A percentile compares a stretch with the other conserved stretches of the same genome.
Conservation (phyloP, 1,140 invertebrate genomes). For the Musca domestica region DNA sequence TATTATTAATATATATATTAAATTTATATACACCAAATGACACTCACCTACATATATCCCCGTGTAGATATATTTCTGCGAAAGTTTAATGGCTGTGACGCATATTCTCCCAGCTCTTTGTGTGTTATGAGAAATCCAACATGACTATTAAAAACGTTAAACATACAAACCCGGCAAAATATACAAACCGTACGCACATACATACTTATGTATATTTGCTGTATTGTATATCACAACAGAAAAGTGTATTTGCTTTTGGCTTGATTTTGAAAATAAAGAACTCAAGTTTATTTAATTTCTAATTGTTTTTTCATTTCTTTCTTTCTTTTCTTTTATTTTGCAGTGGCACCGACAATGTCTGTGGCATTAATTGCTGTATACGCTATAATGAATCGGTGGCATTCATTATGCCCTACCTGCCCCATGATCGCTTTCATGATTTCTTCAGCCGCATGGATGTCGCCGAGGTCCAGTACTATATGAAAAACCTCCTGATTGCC, state of each 20-base stretch:
- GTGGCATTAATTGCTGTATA: slow-evolving; percentile 75
- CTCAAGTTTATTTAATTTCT: too few relatives aligned
- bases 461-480: slow-evolving; percentile 74
- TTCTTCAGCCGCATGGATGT: slow-evolving; percentile 71
- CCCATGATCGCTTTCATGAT: slow-evolving; percentile 70
- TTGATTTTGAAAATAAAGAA: background rate
- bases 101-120: too few relatives aligned
- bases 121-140: background rate
- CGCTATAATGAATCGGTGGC: slow-evolving; percentile 77
- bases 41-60: too few relatives aligned
- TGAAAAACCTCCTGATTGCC: slow-evolving; percentile 78
- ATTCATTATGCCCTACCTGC: slow-evolving; percentile 88
- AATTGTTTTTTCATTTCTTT: background rate
- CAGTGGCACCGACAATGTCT: slow-evolving; percentile 74
- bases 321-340: slow-evolving; percentile 3
- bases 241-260: background rate
- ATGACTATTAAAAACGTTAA: background rate
- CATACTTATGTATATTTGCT: background rate
- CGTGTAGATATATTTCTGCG: too few relatives aligned
- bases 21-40: too few relatives aligned
- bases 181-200: background rate
- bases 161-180: background rate
- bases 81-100: too few relatives aligned
- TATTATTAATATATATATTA: too few relatives aligned
- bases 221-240: too few relatives aligned